These are phyloP conservation scores for Diplazon laetatorius DNA, from an alignment of 2,888 invertebrate genomes.

Conservation along the genomic window DNA sequence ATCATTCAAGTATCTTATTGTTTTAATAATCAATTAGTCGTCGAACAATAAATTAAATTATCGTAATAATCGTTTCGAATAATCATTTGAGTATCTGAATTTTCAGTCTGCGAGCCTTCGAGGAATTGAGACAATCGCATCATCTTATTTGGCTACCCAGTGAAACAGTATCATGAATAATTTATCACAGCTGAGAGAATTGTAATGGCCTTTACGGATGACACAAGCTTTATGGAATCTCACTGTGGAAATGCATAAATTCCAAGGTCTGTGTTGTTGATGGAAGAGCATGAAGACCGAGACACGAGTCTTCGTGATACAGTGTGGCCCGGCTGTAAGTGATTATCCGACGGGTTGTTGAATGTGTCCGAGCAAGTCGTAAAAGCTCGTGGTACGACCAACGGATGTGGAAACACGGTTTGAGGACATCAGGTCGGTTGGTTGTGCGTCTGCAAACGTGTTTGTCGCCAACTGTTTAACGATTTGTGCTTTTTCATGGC, in stretches of 20 bases:
- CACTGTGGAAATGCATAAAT: neutral
- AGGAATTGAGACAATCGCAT: too few species aligned
- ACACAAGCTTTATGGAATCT: neutral
- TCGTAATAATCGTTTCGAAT: too few species aligned
- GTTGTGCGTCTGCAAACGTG: constrained; percentile 44
- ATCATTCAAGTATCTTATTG: too few species aligned
- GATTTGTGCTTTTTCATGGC: neutral
- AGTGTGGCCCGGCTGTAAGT: constrained; percentile 21
- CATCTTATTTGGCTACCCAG: neutral
- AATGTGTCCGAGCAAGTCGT: constrained; percentile 32
- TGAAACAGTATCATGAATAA: neutral
- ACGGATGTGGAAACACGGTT: constrained; percentile 31
- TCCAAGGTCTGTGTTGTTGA: neutral
- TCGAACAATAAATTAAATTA: too few species aligned
- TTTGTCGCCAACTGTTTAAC: neutral
- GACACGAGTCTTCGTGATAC: constrained; percentile 7
- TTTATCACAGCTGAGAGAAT: neutral
- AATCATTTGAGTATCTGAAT: too few species aligned
- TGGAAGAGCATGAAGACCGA: neutral
- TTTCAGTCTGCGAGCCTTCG: too few species aligned
- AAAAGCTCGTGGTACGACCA: constrained; percentile 40
- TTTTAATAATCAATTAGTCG: too few species aligned
- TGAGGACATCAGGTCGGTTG: constrained; percentile 25
- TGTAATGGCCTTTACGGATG: neutral
- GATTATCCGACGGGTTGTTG: constrained; percentile 36